A percentile compares a stretch with the other conserved stretches of the same genome.
These are phyloP conservation scores for Nannospalax galili DNA, from an alignment of 2,113 vertebrate species.

Conservation along the genomic window DNA sequence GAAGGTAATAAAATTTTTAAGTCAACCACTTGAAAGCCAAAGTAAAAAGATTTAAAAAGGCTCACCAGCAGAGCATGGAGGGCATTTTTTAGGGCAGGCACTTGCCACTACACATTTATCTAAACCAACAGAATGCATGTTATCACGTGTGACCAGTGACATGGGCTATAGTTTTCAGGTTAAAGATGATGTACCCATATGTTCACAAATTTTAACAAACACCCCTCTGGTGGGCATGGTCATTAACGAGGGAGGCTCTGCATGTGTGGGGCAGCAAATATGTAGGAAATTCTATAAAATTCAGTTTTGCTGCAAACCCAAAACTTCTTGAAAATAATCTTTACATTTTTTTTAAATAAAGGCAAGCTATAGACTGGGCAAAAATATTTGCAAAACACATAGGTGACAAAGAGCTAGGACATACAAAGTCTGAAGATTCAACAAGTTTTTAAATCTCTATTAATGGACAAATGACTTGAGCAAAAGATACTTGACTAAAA, in stretches of 20 bases:
- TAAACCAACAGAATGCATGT: neutral
- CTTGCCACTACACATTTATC: too few species aligned
- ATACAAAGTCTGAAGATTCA: neutral
- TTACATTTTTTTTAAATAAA: neutral
- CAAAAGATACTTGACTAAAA: neutral
- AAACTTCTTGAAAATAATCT: neutral
- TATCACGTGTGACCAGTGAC: too few species aligned
- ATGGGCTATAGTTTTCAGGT: neutral
- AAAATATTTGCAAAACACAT: neutral
- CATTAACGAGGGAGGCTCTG: neutral
- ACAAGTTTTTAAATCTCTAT: neutral
- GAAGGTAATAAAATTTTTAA: neutral
- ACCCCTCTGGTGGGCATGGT: too few species aligned
- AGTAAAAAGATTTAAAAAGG: neutral
- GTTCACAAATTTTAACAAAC: neutral
- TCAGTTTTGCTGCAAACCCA: neutral
- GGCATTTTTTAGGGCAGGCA: neutral
- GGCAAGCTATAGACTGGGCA: neutral
- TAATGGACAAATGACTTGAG: neutral
- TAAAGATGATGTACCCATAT: neutral
- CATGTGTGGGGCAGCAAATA: too few species aligned
- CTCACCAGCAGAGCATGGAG: neutral
- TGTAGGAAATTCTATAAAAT: neutral
- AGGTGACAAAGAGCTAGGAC: neutral
- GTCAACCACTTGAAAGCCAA: neutral